Percentiles rank a stretch among this genome's conserved stretches.
Conservation (phyloP, 2,113 vertebrate genomes). For the Python bivittatus region DNA sequence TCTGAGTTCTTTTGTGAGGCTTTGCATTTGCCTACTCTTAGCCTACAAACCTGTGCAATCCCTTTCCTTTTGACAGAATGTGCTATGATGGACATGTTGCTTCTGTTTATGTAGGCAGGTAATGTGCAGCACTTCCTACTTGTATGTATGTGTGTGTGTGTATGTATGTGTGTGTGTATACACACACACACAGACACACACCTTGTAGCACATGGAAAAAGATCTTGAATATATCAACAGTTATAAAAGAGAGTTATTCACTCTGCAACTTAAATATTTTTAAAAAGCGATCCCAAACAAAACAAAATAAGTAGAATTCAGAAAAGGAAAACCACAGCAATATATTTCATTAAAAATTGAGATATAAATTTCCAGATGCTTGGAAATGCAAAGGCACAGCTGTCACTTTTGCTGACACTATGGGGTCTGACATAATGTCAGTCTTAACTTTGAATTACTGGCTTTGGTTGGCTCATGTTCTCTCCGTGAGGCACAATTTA, state of each 20-base stretch:
- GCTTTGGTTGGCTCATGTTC: slow-evolving; percentile 63
- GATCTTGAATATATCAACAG: neutral
- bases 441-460: slow-evolving; percentile 63
- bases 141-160: neutral
- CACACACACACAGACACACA: neutral
- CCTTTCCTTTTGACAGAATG: neutral
- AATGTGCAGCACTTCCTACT: neutral
- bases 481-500: slow-evolving; percentile 64
- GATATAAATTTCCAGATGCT: slow-evolving; percentile 57
- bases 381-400: slow-evolving; percentile 56
- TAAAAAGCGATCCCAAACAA: slow-evolving; percentile 49
- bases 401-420: slow-evolving; percentile 66
- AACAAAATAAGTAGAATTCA: slow-evolving; percentile 34
- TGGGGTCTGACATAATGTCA: slow-evolving; percentile 61
- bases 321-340: slow-evolving; percentile 28
- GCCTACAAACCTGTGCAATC: neutral
- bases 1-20: neutral
- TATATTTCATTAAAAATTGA: slow-evolving; percentile 56
- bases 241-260: slow-evolving; percentile 10
- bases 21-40: neutral
- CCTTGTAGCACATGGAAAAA: neutral
- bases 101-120: neutral
- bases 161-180: neutral
- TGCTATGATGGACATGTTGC: neutral
- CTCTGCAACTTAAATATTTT: slow-evolving; percentile 1